Evolutionary conservation across 1,140 invertebrate species (phyloP).

Genomic region (Drosophila pectinifera): DNA sequence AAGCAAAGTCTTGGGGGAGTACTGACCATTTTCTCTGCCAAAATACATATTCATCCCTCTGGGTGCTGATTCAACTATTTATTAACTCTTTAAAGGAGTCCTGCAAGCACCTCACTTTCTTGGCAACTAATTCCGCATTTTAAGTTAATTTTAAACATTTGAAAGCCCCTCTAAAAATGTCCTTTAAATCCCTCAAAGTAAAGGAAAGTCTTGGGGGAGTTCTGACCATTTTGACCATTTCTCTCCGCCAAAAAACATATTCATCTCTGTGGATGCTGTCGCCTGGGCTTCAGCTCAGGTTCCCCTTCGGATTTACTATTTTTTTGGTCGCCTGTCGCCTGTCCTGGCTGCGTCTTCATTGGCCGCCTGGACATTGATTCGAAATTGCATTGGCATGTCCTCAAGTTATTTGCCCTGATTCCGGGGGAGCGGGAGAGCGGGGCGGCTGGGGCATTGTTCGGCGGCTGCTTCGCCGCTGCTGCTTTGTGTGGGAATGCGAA

Average conservation of each 20-base stretch:
- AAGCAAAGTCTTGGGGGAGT: too few species aligned
- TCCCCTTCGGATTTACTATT: background rate
- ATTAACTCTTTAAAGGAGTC: too few species aligned
- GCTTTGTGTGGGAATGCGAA: slow-evolving; percentile 50
- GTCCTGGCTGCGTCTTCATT: slow-evolving; percentile 21
- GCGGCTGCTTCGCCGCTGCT: slow-evolving; percentile 53
- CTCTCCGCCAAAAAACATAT: background rate
- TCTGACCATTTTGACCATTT: too few species aligned
- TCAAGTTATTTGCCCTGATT: slow-evolving; percentile 65
- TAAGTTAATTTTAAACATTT: too few species aligned
- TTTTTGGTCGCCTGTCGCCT: background rate
- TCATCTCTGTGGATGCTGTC: background rate
- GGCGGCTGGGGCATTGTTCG: slow-evolving; percentile 32
- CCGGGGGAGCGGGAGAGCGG: background rate
- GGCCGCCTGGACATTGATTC: slow-evolving; percentile 47
- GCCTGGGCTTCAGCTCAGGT: background rate
- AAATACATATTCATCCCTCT: too few species aligned
- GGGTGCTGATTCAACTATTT: too few species aligned
- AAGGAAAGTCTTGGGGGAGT: too few species aligned
- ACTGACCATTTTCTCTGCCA: too few species aligned
- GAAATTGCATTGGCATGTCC: slow-evolving; percentile 80
- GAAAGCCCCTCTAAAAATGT: too few species aligned
- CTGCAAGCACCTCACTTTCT: too few species aligned
- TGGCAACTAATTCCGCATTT: too few species aligned
- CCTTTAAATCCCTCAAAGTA: too few species aligned